phyloP scores from a whole-genome alignment of 2,888 invertebrate species.

The Diachrysia chrysitis region DNA sequence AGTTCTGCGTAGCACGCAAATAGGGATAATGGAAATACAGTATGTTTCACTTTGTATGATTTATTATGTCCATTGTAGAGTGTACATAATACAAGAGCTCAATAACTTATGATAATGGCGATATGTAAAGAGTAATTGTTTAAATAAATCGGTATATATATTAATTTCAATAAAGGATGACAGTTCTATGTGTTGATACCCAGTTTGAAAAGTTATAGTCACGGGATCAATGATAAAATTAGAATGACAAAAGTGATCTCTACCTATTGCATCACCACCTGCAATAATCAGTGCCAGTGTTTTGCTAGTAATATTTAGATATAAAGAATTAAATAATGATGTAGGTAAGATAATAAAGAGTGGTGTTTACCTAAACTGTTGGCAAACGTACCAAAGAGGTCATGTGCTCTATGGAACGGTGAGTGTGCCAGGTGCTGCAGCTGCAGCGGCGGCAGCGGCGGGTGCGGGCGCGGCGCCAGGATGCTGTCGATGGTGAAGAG shows the following conservation, averaged over 20 bases:
- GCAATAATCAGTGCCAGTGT: no score
- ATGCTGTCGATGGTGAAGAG: constrained; percentile 96
- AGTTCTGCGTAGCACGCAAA: background rate
- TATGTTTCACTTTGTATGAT: background rate
- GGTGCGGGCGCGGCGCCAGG: constrained; percentile 92
- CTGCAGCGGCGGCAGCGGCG: constrained; percentile 89
- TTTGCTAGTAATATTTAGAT: background rate
- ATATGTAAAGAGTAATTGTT: no score
- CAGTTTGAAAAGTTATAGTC: no score
- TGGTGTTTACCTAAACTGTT: constrained; percentile 62
- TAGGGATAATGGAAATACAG: background rate
- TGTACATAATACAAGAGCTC: no score
- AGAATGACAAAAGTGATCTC: no score
- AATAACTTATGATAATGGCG: no score
- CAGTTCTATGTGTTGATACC: no score
- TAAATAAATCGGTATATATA: no score
- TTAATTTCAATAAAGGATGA: no score
- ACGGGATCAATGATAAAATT: no score
- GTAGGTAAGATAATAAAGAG: background rate
- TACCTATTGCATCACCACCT: no score
- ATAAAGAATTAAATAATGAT: background rate
- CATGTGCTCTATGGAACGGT: constrained; percentile 92
- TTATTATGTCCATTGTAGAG: background rate
- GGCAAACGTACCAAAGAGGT: constrained; percentile 93
- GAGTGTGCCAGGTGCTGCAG: constrained; percentile 90